These are phyloP conservation scores for Calyptomena viridis DNA, from an alignment of 2,113 vertebrate species.

Conservation along the genomic window DNA sequence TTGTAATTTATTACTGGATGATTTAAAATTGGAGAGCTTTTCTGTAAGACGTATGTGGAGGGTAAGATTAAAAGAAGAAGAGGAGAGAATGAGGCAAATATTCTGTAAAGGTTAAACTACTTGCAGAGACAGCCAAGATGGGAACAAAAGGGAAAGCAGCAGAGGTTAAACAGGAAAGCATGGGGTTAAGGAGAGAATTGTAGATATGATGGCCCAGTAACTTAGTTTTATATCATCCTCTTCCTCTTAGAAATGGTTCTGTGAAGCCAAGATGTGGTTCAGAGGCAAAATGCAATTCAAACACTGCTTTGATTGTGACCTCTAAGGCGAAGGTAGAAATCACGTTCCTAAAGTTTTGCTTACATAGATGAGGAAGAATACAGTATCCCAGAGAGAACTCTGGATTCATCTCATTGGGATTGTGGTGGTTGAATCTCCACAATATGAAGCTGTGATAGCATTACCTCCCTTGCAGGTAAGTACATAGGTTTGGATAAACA, in stretches of 20 bases:
- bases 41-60: not conserved
- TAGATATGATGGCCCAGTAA: not conserved
- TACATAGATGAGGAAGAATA: not conserved
- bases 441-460: not conserved
- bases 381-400: not conserved
- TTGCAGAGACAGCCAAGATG: not conserved
- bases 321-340: not conserved
- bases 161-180: constrained; percentile 16
- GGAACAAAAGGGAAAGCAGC: not conserved
- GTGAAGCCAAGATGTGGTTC: constrained; percentile 5
- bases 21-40: not conserved
- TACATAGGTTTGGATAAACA: not conserved
- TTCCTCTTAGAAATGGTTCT: constrained; percentile 24
- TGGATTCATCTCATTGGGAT: not conserved
- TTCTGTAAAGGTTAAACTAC: not conserved
- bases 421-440: not conserved
- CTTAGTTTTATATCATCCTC: not conserved
- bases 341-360: constrained; percentile 22
- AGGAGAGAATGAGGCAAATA: not conserved
- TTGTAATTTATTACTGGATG: not conserved
- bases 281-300: not conserved
- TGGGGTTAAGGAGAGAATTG: constrained; percentile 23
- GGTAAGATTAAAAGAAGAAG: not conserved
- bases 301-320: constrained; percentile 10
- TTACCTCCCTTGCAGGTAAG: not conserved